These are phyloP conservation scores for Brachyrhaphis roseni DNA, from an alignment of 2,797 vertebrate genomes.

Conservation along the genomic window DNA sequence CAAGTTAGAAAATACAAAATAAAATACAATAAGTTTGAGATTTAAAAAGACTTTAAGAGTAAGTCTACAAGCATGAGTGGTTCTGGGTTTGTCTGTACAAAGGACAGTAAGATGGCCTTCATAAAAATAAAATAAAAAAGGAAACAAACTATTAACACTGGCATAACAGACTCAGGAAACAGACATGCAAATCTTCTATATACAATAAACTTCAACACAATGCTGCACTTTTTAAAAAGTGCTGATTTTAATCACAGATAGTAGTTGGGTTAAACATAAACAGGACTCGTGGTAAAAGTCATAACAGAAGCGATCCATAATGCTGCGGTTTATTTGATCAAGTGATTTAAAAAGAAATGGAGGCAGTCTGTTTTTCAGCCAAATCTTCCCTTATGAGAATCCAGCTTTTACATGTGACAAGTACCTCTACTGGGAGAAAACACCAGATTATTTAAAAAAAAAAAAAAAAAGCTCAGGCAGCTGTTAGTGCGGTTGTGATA, in stretches of 20 bases:
- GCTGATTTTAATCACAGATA: conserved; percentile 18
- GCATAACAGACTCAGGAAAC: conserved; percentile 25
- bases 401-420: conserved; percentile 17
- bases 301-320: conserved; percentile 17
- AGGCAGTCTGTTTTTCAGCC: conserved; percentile 16
- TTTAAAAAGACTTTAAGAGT: conserved; percentile 82
- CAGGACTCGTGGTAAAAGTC: conserved; percentile 17
- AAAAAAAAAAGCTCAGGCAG: conserved; percentile 1
- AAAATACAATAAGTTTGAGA: conserved; percentile 83
- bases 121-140: conserved; percentile 20
- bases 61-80: conserved; percentile 85
- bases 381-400: conserved; percentile 32
- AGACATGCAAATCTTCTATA: conserved; percentile 28
- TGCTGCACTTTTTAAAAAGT: conserved; percentile 18
- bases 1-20: conserved; percentile 81
- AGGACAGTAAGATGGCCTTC: conserved; percentile 42
- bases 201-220: conserved; percentile 47
- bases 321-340: conserved; percentile 44
- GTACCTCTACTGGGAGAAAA: conserved; percentile 17
- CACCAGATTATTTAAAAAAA: not conserved
- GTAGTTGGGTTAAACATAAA: conserved; percentile 28
- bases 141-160: conserved; percentile 19
- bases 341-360: conserved; percentile 9
- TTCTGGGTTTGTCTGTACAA: conserved; percentile 79
- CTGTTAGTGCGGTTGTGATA: conserved; percentile 1